These are phyloP conservation scores for Podargus strigoides DNA, from an alignment of 2,797 vertebrate species.

Conservation along the genomic window DNA sequence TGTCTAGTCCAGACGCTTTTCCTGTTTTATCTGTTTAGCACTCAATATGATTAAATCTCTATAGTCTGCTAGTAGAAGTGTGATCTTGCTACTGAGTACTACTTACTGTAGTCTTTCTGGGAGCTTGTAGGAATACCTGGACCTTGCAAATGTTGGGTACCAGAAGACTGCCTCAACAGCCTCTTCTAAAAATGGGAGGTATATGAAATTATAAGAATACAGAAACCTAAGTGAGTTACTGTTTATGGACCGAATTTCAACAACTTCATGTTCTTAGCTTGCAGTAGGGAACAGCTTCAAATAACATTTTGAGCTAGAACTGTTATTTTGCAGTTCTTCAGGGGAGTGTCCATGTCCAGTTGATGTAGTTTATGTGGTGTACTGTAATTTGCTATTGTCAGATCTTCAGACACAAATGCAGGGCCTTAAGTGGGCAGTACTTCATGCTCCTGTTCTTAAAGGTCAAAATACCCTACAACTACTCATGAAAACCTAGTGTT, in stretches of 20 bases:
- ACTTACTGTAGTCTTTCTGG: neutral
- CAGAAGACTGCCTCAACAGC: neutral
- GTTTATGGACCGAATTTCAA: neutral
- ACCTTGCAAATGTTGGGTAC: neutral
- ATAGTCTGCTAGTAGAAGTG: neutral
- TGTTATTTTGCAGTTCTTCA: neutral
- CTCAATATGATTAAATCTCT: neutral
- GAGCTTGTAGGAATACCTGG: neutral
- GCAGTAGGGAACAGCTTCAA: neutral
- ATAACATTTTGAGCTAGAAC: neutral
- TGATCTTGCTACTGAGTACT: neutral
- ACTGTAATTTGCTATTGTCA: neutral
- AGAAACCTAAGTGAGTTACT: neutral
- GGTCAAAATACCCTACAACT: neutral
- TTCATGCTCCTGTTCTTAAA: neutral
- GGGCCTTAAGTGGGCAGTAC: neutral
- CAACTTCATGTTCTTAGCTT: neutral
- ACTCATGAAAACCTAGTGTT: neutral
- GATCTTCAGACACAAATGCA: neutral
- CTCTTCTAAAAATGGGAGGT: neutral
- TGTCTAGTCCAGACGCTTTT: neutral
- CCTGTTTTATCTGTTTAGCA: accelerated
- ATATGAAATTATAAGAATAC: neutral
- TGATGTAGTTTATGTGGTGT: neutral
- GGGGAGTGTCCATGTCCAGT: neutral